A percentile compares a stretch with the other conserved stretches of the same genome.
phyloP scores from a whole-genome alignment of 2,888 invertebrate genomes.

The Cecidostiba fungosa region DNA sequence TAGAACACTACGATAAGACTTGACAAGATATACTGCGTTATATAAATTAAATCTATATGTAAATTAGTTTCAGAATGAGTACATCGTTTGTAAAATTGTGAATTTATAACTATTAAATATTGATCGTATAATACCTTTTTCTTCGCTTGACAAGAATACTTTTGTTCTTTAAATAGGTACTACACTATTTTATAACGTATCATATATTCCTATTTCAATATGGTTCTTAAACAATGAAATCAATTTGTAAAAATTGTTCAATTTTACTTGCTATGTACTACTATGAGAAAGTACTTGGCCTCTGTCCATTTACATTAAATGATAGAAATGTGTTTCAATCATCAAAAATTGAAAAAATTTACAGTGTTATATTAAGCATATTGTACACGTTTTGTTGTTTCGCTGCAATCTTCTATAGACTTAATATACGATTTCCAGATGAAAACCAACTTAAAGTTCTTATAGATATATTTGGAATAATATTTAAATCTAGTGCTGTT shows the following conservation, averaged over 20 bases:
- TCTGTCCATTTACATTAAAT: constrained; percentile 33
- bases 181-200: too few relatives aligned
- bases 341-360: not conserved
- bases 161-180: not conserved
- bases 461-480: constrained; percentile 14
- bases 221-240: not conserved
- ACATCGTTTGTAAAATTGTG: too few relatives aligned
- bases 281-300: constrained; percentile 34
- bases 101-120: too few relatives aligned
- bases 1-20: not conserved
- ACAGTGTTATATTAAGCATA: not conserved
- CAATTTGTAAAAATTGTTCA: not conserved
- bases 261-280: constrained; percentile 8
- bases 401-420: not conserved
- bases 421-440: not conserved
- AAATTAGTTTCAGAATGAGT: too few relatives aligned
- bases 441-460: constrained; percentile 8
- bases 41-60: too few relatives aligned
- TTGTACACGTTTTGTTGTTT: not conserved
- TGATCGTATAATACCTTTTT: not conserved
- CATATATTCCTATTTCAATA: not conserved
- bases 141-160: not conserved
- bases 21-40: too few relatives aligned
- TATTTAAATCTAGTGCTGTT: not conserved
- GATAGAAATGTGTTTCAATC: not conserved